phyloP scores from a whole-genome alignment of 2,888 invertebrate species.

The Chaitophorus viminalis region DNA sequence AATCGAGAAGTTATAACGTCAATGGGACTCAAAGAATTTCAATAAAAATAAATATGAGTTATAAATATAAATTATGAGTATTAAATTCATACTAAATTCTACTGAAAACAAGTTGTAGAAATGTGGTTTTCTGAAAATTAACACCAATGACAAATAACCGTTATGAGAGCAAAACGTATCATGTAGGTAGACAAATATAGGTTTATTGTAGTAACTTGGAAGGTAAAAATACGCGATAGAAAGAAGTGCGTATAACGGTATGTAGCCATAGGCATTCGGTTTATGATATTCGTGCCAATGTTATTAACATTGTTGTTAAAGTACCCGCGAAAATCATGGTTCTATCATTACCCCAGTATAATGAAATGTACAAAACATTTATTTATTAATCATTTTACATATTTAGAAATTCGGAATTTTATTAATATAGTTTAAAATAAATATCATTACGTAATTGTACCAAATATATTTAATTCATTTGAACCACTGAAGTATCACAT shows the following conservation, averaged over 20 bases:
- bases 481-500: too few relatives aligned
- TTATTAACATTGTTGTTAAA: background rate
- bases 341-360: background rate
- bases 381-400: too few relatives aligned
- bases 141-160: background rate
- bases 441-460: too few relatives aligned
- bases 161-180: background rate
- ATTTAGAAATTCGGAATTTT: too few relatives aligned
- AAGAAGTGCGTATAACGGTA: background rate
- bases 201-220: background rate
- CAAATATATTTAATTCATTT: too few relatives aligned
- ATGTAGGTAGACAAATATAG: background rate
- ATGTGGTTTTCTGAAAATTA: background rate
- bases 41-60: too few relatives aligned
- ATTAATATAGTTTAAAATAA: too few relatives aligned
- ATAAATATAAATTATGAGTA: too few relatives aligned
- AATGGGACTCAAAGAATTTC: too few relatives aligned
- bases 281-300: background rate
- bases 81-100: background rate
- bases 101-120: background rate
- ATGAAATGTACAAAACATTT: background rate
- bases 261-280: background rate
- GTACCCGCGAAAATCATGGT: background rate
- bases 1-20: too few relatives aligned
- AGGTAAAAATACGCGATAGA: background rate